Percentiles rank a stretch among this genome's conserved stretches.
These are phyloP conservation scores for Amiota communis DNA, from an alignment of 2,888 invertebrate genomes.

Conservation along the genomic window DNA sequence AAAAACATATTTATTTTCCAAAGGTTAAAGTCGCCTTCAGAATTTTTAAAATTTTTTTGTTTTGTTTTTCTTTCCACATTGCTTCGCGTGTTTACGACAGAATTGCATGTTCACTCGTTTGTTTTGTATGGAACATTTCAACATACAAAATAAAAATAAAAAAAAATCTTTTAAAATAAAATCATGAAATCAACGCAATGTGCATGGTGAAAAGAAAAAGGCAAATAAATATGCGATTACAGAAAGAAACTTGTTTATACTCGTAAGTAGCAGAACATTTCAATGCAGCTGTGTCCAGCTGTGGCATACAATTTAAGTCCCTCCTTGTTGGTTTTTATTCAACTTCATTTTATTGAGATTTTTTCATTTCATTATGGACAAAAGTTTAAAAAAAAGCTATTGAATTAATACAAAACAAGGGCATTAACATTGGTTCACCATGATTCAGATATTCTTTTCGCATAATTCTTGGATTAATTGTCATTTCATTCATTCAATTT, in stretches of 20 bases:
- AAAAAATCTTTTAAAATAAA: constrained; percentile 5
- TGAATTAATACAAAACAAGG: too few species aligned
- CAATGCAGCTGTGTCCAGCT: neutral
- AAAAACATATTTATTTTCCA: neutral
- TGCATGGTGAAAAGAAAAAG: constrained; percentile 1
- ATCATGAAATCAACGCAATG: constrained; percentile 2
- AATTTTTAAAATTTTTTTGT: neutral
- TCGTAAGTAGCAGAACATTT: neutral
- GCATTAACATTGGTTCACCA: too few species aligned
- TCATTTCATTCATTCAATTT: too few species aligned
- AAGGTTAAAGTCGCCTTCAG: neutral
- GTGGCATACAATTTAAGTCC: neutral
- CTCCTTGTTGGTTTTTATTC: too few species aligned
- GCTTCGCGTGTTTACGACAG: constrained; percentile 42
- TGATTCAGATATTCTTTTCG: too few species aligned
- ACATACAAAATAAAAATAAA: constrained; percentile 17
- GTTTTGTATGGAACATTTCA: constrained; percentile 4
- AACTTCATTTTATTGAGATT: too few species aligned
- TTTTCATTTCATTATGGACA: too few species aligned
- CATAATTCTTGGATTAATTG: too few species aligned
- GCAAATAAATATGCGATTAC: too few species aligned
- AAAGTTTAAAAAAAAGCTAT: too few species aligned
- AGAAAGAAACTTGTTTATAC: too few species aligned
- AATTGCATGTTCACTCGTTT: constrained; percentile 40
- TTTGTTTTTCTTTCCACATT: neutral